These are phyloP conservation scores for Drosophila repletoides DNA, from an alignment of 1,140 invertebrate species.

Conservation along the genomic window DNA sequence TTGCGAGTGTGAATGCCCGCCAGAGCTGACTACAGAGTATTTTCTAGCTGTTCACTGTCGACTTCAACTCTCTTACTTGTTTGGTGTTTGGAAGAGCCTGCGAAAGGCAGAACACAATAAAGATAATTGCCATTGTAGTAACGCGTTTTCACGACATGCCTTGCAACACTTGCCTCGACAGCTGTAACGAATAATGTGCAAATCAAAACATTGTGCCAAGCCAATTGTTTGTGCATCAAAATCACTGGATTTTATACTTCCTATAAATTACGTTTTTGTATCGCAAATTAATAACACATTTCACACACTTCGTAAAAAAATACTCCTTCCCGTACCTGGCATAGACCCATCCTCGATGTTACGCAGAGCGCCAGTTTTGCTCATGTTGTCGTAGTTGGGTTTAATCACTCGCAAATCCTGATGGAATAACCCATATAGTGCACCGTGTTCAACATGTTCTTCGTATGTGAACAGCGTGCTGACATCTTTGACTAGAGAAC, in stretches of 20 bases:
- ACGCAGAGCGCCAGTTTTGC: slow-evolving; percentile 90
- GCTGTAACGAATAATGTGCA: slow-evolving; percentile 45
- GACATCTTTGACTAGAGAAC: slow-evolving; percentile 91
- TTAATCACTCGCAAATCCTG: slow-evolving; percentile 90
- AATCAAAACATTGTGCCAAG: slow-evolving; percentile 2
- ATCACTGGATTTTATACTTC: neutral
- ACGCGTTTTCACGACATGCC: neutral
- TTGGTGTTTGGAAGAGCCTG: slow-evolving; percentile 45
- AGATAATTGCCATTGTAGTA: slow-evolving; percentile 7
- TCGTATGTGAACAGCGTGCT: slow-evolving; percentile 87
- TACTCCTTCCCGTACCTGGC: slow-evolving; percentile 85
- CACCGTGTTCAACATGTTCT: slow-evolving; percentile 84
- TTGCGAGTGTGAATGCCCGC: too few relatives aligned
- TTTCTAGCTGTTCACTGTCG: too few relatives aligned
- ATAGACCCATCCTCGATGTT: slow-evolving; percentile 93
- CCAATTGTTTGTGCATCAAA: neutral
- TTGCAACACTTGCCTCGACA: slow-evolving; percentile 33
- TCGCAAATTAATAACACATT: neutral
- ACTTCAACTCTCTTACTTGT: too few relatives aligned
- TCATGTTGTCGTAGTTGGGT: slow-evolving; percentile 94
- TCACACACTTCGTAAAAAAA: too few relatives aligned
- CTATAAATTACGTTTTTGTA: neutral
- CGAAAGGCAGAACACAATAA: slow-evolving; percentile 39
- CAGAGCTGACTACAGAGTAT: too few relatives aligned
- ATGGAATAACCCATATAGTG: slow-evolving; percentile 90